Percentiles rank a stretch among this genome's conserved stretches.
Evolutionary conservation across 2,113 vertebrate species (phyloP).

Genomic region (Morone chrysops): DNA sequence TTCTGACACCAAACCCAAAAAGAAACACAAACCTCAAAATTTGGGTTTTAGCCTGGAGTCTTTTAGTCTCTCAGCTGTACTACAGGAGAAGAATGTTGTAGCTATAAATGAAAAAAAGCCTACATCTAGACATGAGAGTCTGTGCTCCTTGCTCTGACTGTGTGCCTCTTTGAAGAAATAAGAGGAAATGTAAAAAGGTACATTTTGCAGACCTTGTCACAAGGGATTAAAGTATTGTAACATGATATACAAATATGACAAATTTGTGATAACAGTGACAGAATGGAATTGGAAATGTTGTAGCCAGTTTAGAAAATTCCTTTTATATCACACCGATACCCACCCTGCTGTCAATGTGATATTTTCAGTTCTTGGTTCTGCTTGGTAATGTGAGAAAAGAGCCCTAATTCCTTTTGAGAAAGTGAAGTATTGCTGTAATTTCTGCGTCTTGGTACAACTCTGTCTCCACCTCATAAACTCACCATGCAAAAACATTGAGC

Average conservation of each 20-base stretch:
- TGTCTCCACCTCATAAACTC: background rate
- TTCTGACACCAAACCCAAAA: background rate
- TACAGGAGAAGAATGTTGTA: background rate
- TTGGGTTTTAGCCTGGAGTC: background rate
- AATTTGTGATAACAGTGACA: constrained; percentile 71
- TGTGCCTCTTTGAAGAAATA: constrained; percentile 56
- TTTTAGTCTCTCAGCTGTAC: constrained; percentile 1
- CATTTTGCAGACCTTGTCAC: constrained; percentile 70
- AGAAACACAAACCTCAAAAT: constrained; percentile 24
- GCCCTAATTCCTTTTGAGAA: constrained; percentile 35
- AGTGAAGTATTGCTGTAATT: constrained; percentile 38
- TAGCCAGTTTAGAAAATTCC: constrained; percentile 64
- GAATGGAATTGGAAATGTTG: constrained; percentile 75
- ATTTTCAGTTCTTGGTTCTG: constrained; percentile 39
- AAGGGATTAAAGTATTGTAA: constrained; percentile 71
- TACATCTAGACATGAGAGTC: constrained; percentile 37
- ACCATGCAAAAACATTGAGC: background rate
- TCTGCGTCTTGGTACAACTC: constrained; percentile 17
- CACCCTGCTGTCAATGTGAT: constrained; percentile 64
- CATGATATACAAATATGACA: constrained; percentile 75
- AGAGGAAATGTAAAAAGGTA: constrained; percentile 49
- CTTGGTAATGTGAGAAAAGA: constrained; percentile 43
- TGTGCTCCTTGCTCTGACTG: constrained; percentile 51
- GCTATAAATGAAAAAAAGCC: constrained; percentile 17
- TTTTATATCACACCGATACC: constrained; percentile 57